Percentiles rank a stretch among this genome's conserved stretches.
Conservation (phyloP, 2,113 vertebrate species). For the Casuarius casuarius region DNA sequence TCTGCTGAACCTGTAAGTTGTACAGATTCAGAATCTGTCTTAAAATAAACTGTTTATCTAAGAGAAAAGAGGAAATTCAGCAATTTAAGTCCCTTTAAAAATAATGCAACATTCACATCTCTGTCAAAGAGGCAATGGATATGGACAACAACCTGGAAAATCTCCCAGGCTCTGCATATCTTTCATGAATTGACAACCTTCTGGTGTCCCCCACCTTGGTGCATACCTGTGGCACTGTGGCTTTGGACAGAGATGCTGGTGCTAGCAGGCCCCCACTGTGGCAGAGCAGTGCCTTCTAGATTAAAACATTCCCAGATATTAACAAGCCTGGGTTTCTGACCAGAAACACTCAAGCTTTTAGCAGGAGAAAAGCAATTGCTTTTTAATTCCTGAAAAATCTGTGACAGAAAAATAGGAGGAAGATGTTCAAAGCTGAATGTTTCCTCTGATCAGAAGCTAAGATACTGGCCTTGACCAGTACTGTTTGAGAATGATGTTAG, state of each 20-base stretch:
- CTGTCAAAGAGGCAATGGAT: background rate
- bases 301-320: background rate
- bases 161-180: background rate
- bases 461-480: background rate
- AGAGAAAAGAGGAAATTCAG: background rate
- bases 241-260: background rate
- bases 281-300: background rate
- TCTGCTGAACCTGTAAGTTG: background rate
- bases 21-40: background rate
- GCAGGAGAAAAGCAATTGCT: background rate
- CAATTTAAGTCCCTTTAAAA: background rate
- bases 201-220: background rate
- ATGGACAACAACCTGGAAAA: background rate
- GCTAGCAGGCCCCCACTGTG: background rate
- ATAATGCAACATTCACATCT: background rate
- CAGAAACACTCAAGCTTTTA: background rate
- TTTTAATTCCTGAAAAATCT: background rate
- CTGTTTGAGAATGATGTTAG: background rate
- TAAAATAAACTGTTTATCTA: background rate
- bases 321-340: background rate
- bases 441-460: background rate
- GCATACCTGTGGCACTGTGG: background rate
- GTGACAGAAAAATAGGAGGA: background rate
- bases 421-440: background rate
- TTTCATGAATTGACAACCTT: background rate